Evolutionary conservation across 2,113 vertebrate species (phyloP), one percentile per base, ranked within the genome.

Genomic region (Sterna hirundo): DNA sequence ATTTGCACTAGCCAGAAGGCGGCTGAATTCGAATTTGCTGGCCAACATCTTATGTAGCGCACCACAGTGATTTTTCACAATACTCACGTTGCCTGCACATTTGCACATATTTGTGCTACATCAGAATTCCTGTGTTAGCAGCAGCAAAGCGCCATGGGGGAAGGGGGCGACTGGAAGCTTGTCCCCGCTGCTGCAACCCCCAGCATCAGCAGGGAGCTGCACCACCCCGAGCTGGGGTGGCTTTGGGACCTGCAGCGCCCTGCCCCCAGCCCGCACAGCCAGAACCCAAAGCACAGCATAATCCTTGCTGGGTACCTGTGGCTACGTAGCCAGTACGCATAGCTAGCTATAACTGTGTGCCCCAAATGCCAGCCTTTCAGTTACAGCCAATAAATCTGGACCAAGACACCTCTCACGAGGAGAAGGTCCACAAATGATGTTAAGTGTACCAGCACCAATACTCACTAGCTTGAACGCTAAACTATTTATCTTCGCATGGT

Each of bases 301-400:
- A 57, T 3, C 54, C 40, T 3, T 25, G 61, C 23, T 0, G 0
- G 10, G 2, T 8, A 14, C 0, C 42, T 23, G 40, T 1, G 49
- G 6, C 62, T 46, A 9, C 30, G 8, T 1, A 12, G 58, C 0
- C 8, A 62, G 10, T 0, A 26, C 0, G 2, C 19, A 2, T 1
- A 23, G 36, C 32, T 10, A n/a, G 55, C 5, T 9, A 12, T 8
- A 38, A 6, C 2, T 16, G 23, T 0, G 0, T 17, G 70, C 32
- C 36, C 57, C 5, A 3, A 51, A 29, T 0, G 11, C 8, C 51
- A 55, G 1, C 5, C 38, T 1, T 13, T n/a, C 47, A 23, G 32
- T 32, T 10, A 42, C 12, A 72, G 22, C 46, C 13, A 4, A 26
- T 3, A 19, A 49, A 70, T n/a, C 10, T 3, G 1, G 25, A 32